Conservation (phyloP, 2,888 invertebrate species). For the Caenorhabditis doughertyi region DNA sequence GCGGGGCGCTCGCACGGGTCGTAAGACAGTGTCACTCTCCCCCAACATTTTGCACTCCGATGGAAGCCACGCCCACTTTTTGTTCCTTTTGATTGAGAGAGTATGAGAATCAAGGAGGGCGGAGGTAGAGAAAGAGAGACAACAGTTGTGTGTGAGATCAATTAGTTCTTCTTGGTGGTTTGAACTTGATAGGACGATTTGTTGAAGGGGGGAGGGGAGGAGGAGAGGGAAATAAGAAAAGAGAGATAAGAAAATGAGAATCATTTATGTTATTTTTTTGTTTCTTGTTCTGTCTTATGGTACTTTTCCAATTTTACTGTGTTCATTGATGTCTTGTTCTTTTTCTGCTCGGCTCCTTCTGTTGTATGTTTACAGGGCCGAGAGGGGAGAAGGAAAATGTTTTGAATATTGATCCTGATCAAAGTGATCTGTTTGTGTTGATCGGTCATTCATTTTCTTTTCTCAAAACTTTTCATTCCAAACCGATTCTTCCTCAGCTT, state of each 20-base stretch:
- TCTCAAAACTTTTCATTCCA: no score
- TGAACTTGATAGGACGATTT: constrained; percentile 42
- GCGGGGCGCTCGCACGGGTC: background rate
- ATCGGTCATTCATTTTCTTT: constrained; percentile 10
- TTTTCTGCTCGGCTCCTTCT: constrained; percentile 42
- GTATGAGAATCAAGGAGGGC: background rate
- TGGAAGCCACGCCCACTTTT: background rate
- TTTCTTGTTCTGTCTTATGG: background rate
- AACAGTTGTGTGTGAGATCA: constrained; percentile 49
- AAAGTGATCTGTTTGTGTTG: constrained; percentile 21
- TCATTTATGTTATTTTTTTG: background rate
- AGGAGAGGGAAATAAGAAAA: background rate
- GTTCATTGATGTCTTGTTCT: constrained; percentile 46
- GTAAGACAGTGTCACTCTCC: constrained; percentile 7
- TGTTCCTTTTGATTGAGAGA: background rate
- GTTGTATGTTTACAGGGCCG: constrained; percentile 39
- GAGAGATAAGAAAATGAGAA: background rate
- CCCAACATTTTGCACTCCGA: constrained; percentile 47
- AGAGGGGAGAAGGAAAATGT: background rate
- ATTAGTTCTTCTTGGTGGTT: constrained; percentile 54
- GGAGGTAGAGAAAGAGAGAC: constrained; percentile 2
- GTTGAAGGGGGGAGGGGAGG: background rate
- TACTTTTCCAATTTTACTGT: background rate
- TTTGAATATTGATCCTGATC: background rate
- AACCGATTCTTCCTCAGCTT: constrained; percentile 1